Percentiles rank a stretch among this genome's conserved stretches.
Evolutionary conservation across 1,140 invertebrate genomes (phyloP).

Genomic region (Drosophila eugracilis): DNA sequence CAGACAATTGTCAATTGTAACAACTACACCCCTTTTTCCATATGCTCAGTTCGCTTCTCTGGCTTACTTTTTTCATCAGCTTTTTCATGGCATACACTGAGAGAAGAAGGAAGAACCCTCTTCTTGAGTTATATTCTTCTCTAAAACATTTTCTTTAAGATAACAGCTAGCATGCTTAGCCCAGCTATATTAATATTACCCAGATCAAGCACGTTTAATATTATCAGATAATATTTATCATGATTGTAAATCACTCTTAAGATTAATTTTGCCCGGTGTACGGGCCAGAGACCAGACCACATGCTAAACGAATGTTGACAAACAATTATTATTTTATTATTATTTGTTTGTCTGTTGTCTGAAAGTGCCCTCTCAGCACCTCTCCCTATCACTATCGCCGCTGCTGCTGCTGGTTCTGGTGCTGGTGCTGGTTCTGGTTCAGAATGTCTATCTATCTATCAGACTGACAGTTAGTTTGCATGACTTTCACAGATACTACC

Average conservation of each 20-base stretch:
- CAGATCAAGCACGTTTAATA: background rate
- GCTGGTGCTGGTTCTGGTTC: slow-evolving; percentile 26
- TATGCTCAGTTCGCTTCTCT: slow-evolving; percentile 17
- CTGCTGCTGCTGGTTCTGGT: background rate
- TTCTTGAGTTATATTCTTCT: too few species aligned
- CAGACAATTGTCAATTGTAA: slow-evolving; percentile 79
- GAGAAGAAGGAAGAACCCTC: background rate
- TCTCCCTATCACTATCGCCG: slow-evolving; percentile 18
- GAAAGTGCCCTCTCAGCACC: slow-evolving; percentile 33
- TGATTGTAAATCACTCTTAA: background rate
- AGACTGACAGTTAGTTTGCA: slow-evolving; percentile 41
- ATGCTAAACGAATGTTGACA: slow-evolving; percentile 83
- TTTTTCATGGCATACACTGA: slow-evolving; percentile 2
- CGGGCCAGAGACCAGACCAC: slow-evolving; percentile 48
- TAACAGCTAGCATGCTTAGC: background rate
- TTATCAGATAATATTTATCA: background rate
- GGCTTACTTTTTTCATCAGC: slow-evolving; percentile 1
- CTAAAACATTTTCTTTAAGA: background rate
- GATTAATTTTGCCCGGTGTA: slow-evolving; percentile 10
- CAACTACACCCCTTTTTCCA: slow-evolving; percentile 70
- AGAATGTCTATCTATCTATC: slow-evolving; percentile 52
- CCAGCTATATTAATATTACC: background rate
- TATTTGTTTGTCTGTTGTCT: slow-evolving; percentile 76
- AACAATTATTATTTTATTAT: slow-evolving; percentile 84
- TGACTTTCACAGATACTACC: slow-evolving; percentile 43